Conservation (phyloP, 2,113 vertebrate genomes). For the Tyto alba region DNA sequence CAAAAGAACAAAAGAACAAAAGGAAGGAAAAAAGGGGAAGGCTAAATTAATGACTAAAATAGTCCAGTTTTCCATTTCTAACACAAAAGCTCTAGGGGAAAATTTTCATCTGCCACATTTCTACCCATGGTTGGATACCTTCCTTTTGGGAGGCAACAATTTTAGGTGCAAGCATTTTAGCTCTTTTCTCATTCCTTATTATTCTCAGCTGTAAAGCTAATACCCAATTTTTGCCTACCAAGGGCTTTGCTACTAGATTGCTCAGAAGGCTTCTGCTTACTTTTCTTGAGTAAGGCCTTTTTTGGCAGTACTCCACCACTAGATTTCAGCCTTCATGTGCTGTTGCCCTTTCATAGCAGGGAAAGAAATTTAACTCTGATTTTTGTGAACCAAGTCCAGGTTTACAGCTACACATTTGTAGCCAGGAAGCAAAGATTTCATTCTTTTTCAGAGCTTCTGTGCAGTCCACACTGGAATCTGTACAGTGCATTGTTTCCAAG, state of each 20-base stretch:
- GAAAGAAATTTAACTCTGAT: neutral
- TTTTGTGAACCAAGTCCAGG: neutral
- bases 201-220: neutral
- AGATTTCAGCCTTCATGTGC: neutral
- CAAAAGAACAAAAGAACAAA: neutral
- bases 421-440: neutral
- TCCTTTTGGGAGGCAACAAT: neutral
- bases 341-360: neutral
- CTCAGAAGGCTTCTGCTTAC: neutral
- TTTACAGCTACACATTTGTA: neutral
- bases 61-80: neutral
- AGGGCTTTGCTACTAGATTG: neutral
- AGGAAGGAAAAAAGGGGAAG: neutral
- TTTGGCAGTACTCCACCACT: fast-evolving
- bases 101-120: neutral
- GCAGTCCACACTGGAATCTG: neutral
- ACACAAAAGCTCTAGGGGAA: neutral
- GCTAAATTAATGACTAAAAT: neutral
- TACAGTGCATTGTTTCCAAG: neutral
- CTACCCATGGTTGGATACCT: neutral
- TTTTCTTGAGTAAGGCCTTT: neutral
- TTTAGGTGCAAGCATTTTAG: neutral
- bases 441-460: neutral
- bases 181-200: neutral
- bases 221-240: neutral